These are phyloP conservation scores for Nyctereutes procyonoides DNA, from an alignment of 2,113 vertebrate species.

Conservation along the genomic window DNA sequence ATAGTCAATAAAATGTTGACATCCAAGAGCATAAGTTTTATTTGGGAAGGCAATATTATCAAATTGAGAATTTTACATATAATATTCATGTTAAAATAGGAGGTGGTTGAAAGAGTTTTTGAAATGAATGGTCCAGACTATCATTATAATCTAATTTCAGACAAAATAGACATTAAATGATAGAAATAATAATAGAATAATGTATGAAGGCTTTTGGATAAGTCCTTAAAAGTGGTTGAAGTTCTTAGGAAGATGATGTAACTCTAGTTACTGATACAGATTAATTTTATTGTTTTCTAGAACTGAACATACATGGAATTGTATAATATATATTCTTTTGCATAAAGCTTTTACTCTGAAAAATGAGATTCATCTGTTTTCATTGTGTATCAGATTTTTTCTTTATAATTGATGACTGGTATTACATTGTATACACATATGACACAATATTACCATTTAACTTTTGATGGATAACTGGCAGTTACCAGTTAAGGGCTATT, in stretches of 20 bases:
- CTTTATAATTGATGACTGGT: background rate
- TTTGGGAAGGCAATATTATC: slow-evolving; percentile 18
- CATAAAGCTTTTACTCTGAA: slow-evolving; percentile 7
- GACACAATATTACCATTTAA: background rate
- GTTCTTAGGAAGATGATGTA: background rate
- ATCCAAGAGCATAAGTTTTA: background rate
- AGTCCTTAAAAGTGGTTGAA: background rate
- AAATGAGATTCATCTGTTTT: background rate
- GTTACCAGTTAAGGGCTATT: background rate
- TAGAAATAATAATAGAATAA: too few species aligned
- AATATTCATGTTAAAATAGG: background rate
- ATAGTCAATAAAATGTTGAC: background rate
- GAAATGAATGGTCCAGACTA: background rate
- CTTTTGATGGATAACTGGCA: slow-evolving; percentile 28
- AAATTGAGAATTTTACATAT: background rate
- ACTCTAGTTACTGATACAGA: background rate
- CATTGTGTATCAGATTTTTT: background rate
- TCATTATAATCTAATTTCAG: slow-evolving; percentile 38
- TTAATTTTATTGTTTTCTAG: background rate
- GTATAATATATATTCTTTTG: background rate
- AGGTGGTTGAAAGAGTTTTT: slow-evolving; percentile 41
- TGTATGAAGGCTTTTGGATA: slow-evolving; percentile 19
- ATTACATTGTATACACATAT: background rate
- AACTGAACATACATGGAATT: background rate
- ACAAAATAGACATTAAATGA: background rate